These are phyloP conservation scores for Nesospiza acunhae DNA, from an alignment of 2,113 vertebrate genomes.

Conservation along the genomic window DNA sequence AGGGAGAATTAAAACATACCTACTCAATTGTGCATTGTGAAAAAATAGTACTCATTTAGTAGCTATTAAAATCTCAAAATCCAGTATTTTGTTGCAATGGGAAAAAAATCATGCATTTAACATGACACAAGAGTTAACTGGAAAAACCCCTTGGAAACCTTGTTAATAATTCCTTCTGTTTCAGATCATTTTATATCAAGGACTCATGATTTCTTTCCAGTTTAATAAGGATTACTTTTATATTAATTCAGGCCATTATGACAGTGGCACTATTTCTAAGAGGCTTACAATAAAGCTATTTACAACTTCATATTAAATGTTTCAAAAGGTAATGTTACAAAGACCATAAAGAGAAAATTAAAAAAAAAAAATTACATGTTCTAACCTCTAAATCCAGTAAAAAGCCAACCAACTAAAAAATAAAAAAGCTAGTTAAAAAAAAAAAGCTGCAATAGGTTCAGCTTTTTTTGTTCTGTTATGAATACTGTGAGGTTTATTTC, in stretches of 20 bases:
- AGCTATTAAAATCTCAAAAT: not conserved
- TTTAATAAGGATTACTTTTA: not conserved
- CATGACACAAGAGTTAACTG: not conserved
- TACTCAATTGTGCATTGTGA: not conserved
- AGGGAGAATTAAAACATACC: not conserved
- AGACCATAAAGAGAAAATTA: not conserved
- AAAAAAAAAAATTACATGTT: not conserved
- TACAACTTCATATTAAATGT: not conserved
- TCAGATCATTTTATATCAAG: not conserved
- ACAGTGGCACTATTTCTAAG: not conserved
- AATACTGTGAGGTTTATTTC: not conserved
- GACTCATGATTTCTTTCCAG: not conserved
- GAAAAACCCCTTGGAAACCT: not conserved
- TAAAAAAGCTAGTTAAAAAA: not conserved
- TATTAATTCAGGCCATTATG: not conserved
- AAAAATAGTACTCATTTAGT: not conserved
- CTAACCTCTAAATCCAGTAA: not conserved
- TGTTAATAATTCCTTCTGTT: not conserved
- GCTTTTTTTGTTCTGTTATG: not conserved
- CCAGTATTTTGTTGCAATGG: not conserved
- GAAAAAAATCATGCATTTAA: not conserved
- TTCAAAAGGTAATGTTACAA: not conserved
- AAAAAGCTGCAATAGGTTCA: not conserved
- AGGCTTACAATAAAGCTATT: not conserved
- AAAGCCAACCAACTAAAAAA: not conserved